Evolutionary conservation across 2,797 vertebrate genomes (phyloP).

Genomic region (Gouania willdenowi): DNA sequence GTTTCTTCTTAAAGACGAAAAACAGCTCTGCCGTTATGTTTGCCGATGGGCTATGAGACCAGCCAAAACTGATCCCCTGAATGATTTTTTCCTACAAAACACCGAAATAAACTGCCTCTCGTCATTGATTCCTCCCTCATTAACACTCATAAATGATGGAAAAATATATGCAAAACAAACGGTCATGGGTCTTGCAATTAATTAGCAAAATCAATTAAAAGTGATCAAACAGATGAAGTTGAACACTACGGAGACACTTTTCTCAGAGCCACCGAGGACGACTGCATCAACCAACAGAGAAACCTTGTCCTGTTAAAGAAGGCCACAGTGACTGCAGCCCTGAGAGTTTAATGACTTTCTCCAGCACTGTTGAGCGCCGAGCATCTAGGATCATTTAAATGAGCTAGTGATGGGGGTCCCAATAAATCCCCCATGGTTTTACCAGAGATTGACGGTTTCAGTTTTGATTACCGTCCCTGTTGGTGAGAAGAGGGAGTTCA

Average conservation of each 20-base stretch:
- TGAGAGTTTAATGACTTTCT: conserved; percentile 80
- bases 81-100: too few relatives aligned
- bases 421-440: conserved; percentile 77
- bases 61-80: conserved; percentile 19
- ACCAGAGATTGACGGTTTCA: conserved; percentile 71
- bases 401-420: conserved; percentile 69
- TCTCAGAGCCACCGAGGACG: conserved; percentile 31
- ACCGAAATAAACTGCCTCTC: too few relatives aligned
- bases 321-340: conserved; percentile 68
- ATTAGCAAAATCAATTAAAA: conserved; percentile 62
- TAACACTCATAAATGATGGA: conserved; percentile 4
- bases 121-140: conserved; percentile 1
- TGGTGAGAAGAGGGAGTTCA: conserved; percentile 74
- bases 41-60: conserved; percentile 36
- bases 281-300: conserved; percentile 46
- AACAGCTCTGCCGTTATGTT: conserved; percentile 31
- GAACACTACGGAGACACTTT: conserved; percentile 40
- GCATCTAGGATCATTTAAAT: conserved; percentile 76
- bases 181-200: conserved; percentile 43
- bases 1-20: conserved; percentile 44
- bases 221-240: conserved; percentile 36
- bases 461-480: conserved; percentile 80
- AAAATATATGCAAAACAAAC: conserved; percentile 34
- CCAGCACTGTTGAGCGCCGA: conserved; percentile 62
- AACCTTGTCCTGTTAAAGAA: conserved; percentile 57